Evolutionary conservation across 2,888 invertebrate genomes (phyloP), one percentile per base, ranked within the genome.

Genomic region (Panopea generosa): DNA sequence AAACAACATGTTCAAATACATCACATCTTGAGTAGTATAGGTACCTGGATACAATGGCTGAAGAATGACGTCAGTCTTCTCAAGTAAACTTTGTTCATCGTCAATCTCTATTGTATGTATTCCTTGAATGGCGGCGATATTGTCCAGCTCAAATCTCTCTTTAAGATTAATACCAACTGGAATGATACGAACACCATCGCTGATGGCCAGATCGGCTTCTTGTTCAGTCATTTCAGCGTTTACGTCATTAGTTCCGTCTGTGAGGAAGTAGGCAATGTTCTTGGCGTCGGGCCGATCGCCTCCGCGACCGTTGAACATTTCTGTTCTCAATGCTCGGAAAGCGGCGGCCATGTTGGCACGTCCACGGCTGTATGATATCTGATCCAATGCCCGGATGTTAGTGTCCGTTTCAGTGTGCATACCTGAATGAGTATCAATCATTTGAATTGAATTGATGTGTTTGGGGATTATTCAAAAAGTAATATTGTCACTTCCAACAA

Each of bases 301-400:
- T 27, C 76, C 75, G n/a, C 71, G 67, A 6, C 83, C 82, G 29
- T 87, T 87, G 63, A 89, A 90, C 83, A 90, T 87, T 26, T 81
- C 53, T 0, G 80, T 84, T 16, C 89, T 72, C 11, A 88, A 62
- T 4, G 83, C 77, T 38, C 82, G 73, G 27, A 91, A 78, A 4
- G 90, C 91, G 3, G 83, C 88, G 0, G 91, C 90, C 84, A 90
- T 88, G 70, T 91, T 90, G 18, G 91, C 87, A 24, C 77, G 67
- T 4, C 91, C 91, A 14, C 88, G 77, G 0, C 86, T 87, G 78
- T 88, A 91, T 59, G 85, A 82, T 6, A 81, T 77, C 22, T 60
- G 57, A 33, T 86, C 84, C 27, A 89, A 73, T 9, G 87, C 86
- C 27, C 84, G 62, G 43, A 83, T 73, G 55, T 89, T 82, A 2